Percentiles rank a stretch among this genome's conserved stretches.
phyloP scores from a whole-genome alignment of 2,797 vertebrate genomes.

The Neostethus bicornis region DNA sequence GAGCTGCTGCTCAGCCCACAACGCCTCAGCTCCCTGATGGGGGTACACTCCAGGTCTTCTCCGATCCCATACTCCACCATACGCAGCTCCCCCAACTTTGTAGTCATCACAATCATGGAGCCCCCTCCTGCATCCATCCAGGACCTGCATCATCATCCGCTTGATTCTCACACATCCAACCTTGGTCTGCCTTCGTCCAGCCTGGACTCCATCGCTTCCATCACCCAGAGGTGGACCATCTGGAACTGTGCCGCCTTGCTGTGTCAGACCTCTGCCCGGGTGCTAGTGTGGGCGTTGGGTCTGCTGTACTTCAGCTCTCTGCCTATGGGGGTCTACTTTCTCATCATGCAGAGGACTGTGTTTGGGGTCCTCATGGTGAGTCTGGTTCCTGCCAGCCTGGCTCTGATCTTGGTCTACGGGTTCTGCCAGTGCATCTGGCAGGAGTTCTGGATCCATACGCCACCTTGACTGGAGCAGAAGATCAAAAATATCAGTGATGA shows the following conservation, averaged over 20 bases:
- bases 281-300: conserved; percentile 91
- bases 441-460: conserved; percentile 90
- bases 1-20: conserved; percentile 90
- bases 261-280: conserved; percentile 89
- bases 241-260: conserved; percentile 91
- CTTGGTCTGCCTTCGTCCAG: conserved; percentile 85
- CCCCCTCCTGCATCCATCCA: conserved; percentile 68
- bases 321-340: conserved; percentile 93
- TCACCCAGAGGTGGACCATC: conserved; percentile 87
- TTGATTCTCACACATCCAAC: conserved; percentile 57
- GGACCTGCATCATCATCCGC: conserved; percentile 9
- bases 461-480: conserved; percentile 67
- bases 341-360: conserved; percentile 92
- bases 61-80: conserved; percentile 73
- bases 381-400: conserved; percentile 92
- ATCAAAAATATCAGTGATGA: neutral
- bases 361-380: conserved; percentile 92
- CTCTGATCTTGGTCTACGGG: conserved; percentile 92
- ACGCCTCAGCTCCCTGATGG: conserved; percentile 85
- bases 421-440: conserved; percentile 94
- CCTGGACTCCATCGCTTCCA: conserved; percentile 88
- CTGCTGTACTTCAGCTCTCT: conserved; percentile 95
- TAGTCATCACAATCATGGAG: conserved; percentile 97
- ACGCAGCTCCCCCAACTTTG: conserved; percentile 86
- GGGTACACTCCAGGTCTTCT: conserved; percentile 65